Conservation (phyloP, 1,140 invertebrate genomes). For the Saccostrea cuccullata region DNA sequence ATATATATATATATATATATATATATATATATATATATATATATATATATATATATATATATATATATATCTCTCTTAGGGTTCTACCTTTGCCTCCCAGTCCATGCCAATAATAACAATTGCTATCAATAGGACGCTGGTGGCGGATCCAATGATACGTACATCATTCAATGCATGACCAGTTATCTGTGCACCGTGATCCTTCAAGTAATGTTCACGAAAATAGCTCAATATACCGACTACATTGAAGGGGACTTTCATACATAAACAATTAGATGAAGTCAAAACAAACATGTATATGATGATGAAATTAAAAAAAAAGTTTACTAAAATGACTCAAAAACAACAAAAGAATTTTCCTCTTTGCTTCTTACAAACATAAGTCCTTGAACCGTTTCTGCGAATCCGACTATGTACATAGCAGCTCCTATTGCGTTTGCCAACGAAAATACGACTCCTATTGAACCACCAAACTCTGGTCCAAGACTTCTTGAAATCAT, state of each 20-base stretch:
- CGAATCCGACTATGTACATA: slow-evolving; percentile 99
- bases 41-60: no score
- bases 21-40: no score
- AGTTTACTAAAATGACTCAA: not conserved
- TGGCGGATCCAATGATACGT: slow-evolving; percentile 80
- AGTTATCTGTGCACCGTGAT: slow-evolving; percentile 68
- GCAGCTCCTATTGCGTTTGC: slow-evolving; percentile 97
- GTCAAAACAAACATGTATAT: no score
- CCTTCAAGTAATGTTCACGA: slow-evolving; percentile 58
- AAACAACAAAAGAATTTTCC: not conserved
- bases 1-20: no score
- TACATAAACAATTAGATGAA: not conserved
- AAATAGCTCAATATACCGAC: not conserved
- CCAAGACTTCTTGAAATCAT: slow-evolving; percentile 98
- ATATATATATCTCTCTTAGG: no score
- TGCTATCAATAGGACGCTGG: slow-evolving; percentile 74
- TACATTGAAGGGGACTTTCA: not conserved
- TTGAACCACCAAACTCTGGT: slow-evolving; percentile 97
- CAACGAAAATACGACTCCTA: slow-evolving; percentile 97
- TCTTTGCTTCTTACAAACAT: slow-evolving; percentile 65
- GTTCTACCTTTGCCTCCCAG: slow-evolving; percentile 78
- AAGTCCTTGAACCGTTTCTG: slow-evolving; percentile 87
- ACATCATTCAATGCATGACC: slow-evolving; percentile 80
- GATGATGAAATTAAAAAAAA: not conserved
- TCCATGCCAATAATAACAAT: slow-evolving; percentile 80